Percentiles rank a stretch among this genome's conserved stretches.
Conservation (phyloP, 2,113 vertebrate species). For the Lasiurus borealis region DNA sequence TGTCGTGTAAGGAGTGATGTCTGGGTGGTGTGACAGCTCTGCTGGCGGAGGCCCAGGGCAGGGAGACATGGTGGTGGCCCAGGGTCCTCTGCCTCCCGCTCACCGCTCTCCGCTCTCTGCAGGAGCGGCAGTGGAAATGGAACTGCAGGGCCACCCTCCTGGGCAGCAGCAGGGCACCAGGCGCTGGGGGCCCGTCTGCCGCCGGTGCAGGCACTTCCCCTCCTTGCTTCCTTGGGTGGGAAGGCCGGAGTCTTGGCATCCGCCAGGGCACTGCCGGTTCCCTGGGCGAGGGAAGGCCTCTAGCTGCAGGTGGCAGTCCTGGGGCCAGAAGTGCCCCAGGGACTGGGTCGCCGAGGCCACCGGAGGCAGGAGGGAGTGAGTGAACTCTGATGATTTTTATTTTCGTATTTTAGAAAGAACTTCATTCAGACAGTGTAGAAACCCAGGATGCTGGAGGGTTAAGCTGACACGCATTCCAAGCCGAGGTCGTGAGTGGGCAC, state of each 20-base stretch:
- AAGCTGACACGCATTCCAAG: accelerated
- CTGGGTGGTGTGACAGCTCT: neutral
- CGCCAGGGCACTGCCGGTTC: neutral
- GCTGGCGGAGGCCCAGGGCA: neutral
- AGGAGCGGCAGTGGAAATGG: neutral
- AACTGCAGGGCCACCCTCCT: accelerated
- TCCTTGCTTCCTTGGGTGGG: neutral
- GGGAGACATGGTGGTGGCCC: neutral
- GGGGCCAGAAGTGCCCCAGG: neutral
- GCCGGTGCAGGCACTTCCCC: accelerated
- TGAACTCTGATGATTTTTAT: neutral
- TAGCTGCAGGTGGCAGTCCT: neutral
- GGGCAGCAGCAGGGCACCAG: neutral
- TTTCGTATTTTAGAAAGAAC: neutral
- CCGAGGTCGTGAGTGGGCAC: neutral
- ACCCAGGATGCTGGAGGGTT: neutral
- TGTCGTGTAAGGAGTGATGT: accelerated
- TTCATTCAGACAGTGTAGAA: neutral
- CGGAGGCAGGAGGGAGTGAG: neutral
- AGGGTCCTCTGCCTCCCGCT: neutral
- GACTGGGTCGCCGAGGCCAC: neutral
- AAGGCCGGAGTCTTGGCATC: neutral
- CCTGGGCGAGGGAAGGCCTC: neutral
- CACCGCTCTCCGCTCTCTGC: too few species aligned
- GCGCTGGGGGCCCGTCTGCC: accelerated